Evolutionary conservation across 2,797 vertebrate genomes (phyloP), one percentile per base, ranked within the genome.

Genomic region (Muscicapa comitata): DNA sequence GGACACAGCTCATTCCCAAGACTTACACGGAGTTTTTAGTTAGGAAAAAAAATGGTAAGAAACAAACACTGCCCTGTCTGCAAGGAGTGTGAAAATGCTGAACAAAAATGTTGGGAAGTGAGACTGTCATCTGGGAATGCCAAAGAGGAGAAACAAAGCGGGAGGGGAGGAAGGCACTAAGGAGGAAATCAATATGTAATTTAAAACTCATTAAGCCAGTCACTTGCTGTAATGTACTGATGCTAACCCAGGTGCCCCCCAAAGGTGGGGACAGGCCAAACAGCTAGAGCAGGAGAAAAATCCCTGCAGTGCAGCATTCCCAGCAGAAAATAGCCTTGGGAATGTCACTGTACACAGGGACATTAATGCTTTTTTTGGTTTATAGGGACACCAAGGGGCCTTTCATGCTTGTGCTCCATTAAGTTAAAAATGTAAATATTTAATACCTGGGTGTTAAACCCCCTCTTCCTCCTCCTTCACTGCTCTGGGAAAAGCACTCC

Each of bases 121-220:
- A 53, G 63, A 24, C 7, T 86, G n/a, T 33, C 29, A 40, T 31
- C 17, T 20, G 45, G 14, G 73, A 92, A 80, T 58, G 72, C 24
- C 50, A 33, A 28, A 25, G 68, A 78, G 42, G 59, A 72, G 71
- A 66, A 93, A 29, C 28, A 78, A 89, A 88, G 74, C 50, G 35
- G 11, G 28, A 48, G 25, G 29, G 55, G 54, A 79, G 66, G 80
- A 76, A 78, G 37, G 47, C 40, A n/a, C 40, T 75, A 58, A 62
- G 75, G 21, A 62, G 47, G 59, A 76, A 91, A 95, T 96, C 94
- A 55, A 88, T 95, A 92, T 1, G 67, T 86, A 87, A 96, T 93
- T 94, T 91, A 68, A 85, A 93, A 63, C 62, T 86, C 76, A 87
- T 86, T 87, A 90, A 68, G 80, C 57, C 12, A 38, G 18, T 82